These are phyloP conservation scores for Mobula birostris DNA, from an alignment of 2,113 vertebrate genomes.

Conservation along the genomic window DNA sequence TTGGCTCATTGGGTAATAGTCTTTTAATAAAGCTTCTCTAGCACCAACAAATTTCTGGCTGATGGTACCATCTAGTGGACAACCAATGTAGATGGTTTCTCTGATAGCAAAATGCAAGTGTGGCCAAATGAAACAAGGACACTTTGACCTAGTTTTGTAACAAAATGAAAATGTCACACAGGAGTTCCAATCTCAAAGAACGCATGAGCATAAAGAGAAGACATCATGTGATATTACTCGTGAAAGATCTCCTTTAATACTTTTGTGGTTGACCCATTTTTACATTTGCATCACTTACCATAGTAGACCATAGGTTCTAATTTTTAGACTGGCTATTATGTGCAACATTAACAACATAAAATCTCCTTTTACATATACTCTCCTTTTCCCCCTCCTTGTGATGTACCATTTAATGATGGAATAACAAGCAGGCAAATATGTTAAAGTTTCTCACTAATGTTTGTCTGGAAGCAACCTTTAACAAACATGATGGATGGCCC, in stretches of 20 bases:
- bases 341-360: neutral
- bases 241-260: neutral
- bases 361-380: neutral
- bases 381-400: neutral
- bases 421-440: neutral
- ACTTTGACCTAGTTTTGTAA: constrained; percentile 1
- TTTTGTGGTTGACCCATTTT: neutral
- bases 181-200: neutral
- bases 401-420: neutral
- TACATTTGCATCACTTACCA: neutral
- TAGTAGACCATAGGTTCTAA: neutral
- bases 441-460: neutral
- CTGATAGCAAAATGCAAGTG: neutral
- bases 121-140: neutral
- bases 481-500: neutral
- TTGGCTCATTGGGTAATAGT: no score
- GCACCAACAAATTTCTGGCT: no score
- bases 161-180: neutral
- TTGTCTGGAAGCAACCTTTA: neutral
- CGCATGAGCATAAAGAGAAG: neutral
- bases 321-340: neutral
- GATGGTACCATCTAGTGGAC: neutral
- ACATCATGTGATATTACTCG: neutral
- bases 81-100: neutral
- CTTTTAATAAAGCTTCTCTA: no score